Evolutionary conservation across 2,888 invertebrate genomes (phyloP).

Genomic region (Hybos culiciformis): DNA sequence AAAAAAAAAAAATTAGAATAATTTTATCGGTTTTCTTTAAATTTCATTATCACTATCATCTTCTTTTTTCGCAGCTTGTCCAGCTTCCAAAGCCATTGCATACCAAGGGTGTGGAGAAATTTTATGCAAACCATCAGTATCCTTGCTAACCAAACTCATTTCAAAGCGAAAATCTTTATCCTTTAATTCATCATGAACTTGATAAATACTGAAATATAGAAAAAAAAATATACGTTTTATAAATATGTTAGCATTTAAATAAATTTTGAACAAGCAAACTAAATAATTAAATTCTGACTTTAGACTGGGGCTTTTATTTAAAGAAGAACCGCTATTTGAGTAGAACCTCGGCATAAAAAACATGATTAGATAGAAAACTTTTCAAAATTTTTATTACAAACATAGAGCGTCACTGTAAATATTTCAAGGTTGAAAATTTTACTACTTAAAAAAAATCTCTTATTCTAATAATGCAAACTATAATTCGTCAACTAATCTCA

Average conservation of each 20-base stretch:
- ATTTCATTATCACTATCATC: conserved; percentile 49
- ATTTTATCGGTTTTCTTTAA: conserved; percentile 16
- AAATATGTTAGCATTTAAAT: not conserved
- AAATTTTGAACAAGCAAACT: conserved; percentile 7
- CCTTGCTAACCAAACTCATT: conserved; percentile 83
- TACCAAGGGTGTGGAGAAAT: conserved; percentile 62
- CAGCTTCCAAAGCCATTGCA: conserved; percentile 81
- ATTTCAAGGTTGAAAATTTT: too few relatives aligned
- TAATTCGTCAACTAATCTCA: too few relatives aligned
- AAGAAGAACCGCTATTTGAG: too few relatives aligned
- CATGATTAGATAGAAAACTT: too few relatives aligned
- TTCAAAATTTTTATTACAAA: too few relatives aligned
- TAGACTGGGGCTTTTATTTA: too few relatives aligned
- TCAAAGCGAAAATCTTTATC: conserved; percentile 77
- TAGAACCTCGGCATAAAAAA: too few relatives aligned
- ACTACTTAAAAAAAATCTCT: too few relatives aligned
- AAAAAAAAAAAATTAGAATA: not conserved
- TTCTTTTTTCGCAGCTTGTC: conserved; percentile 52
- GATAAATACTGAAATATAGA: conserved; percentile 60
- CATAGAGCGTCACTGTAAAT: too few relatives aligned
- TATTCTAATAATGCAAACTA: too few relatives aligned
- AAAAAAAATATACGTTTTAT: conserved; percentile 5
- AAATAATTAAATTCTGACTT: too few relatives aligned
- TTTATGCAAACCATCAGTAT: conserved; percentile 65
- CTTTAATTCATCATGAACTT: conserved; percentile 87